Evolutionary conservation across 2,797 vertebrate genomes (phyloP), one percentile per base, ranked within the genome.

Genomic region (Argyrosomus regius): DNA sequence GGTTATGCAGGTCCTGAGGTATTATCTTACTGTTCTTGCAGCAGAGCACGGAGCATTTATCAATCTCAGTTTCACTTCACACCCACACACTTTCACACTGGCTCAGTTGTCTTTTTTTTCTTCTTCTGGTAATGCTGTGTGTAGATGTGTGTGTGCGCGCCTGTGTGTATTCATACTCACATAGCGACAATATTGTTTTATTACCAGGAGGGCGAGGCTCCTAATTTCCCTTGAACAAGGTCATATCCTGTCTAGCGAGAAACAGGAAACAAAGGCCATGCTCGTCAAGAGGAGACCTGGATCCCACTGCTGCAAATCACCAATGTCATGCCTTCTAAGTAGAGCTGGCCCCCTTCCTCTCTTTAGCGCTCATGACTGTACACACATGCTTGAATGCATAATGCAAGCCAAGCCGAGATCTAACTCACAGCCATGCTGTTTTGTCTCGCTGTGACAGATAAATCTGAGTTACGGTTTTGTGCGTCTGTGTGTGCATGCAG

Each of bases 221-320:
- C 56, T 72, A 54, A 72, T 90, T 91, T 89, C 52, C 75, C 48
- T 65, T 75, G 57, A 90, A 86, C 87, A 88, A 90, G 88, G 90
- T 90, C 86, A 87, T 68, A 86, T 92, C 84, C 82, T 82, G 85
- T 86, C 65, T 64, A 41, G 49, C 10, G 28, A 71, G 66, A 78
- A 87, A 83, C 83, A 81, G 82, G 74, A 88, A 90, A 82, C 72
- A 84, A 83, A 75, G 62, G 71, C 71, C 58, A 6, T 5, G 72
- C 58, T 75, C 18, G 11, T 43, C 46, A 46, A 69, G 65, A 73
- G 72, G 65, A 52, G 73, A 82, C 66, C 59, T 11, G 65, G 70
- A 82, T 86, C 73, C 80, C 61, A 74, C 70, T 78, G 86, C 82
- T 83, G 59, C 80, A 83, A 75, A 88, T 90, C 84, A 76, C 66